Evolutionary conservation across 2,797 vertebrate species (phyloP).

Genomic region (Oryzias sinensis): DNA sequence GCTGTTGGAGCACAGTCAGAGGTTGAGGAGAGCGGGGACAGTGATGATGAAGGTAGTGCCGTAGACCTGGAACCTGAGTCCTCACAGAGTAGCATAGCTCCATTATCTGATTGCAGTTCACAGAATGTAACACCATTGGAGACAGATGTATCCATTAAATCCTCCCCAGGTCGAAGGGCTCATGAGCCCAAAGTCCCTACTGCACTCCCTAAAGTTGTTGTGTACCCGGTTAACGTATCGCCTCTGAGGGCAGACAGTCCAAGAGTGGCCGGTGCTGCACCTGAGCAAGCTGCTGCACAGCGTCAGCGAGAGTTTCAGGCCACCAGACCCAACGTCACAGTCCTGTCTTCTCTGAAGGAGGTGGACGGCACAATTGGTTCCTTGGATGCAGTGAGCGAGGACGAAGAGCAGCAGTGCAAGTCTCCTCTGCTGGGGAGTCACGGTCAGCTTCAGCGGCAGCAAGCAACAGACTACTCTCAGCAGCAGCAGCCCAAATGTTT

Average conservation of each 20-base stretch:
- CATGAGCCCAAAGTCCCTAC: constrained; percentile 82
- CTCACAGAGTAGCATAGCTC: constrained; percentile 77
- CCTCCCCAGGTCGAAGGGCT: constrained; percentile 65
- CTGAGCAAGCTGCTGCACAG: constrained; percentile 82
- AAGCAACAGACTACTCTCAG: constrained; percentile 93
- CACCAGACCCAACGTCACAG: constrained; percentile 74
- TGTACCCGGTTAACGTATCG: constrained; percentile 89
- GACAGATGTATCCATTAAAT: constrained; percentile 66
- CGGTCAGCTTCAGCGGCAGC: constrained; percentile 93
- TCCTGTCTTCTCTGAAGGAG: constrained; percentile 81
- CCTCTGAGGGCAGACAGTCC: constrained; percentile 88
- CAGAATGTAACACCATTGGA: constrained; percentile 74
- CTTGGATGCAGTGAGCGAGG: constrained; percentile 72
- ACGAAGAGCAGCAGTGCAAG: constrained; percentile 84
- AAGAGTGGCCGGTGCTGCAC: constrained; percentile 80
- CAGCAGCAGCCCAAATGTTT: constrained; percentile 92
- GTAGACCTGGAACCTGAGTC: constrained; percentile 85
- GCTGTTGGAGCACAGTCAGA: constrained; percentile 89
- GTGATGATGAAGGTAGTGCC: constrained; percentile 89
- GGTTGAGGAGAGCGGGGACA: constrained; percentile 91
- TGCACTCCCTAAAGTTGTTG: constrained; percentile 92
- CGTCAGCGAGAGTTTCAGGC: constrained; percentile 85
- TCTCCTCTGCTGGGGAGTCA: constrained; percentile 78
- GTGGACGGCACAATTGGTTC: constrained; percentile 77
- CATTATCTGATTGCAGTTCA: constrained; percentile 78